phyloP scores from a whole-genome alignment of 92 coral and sea anemone species.

The Nematostella vectensis region DNA sequence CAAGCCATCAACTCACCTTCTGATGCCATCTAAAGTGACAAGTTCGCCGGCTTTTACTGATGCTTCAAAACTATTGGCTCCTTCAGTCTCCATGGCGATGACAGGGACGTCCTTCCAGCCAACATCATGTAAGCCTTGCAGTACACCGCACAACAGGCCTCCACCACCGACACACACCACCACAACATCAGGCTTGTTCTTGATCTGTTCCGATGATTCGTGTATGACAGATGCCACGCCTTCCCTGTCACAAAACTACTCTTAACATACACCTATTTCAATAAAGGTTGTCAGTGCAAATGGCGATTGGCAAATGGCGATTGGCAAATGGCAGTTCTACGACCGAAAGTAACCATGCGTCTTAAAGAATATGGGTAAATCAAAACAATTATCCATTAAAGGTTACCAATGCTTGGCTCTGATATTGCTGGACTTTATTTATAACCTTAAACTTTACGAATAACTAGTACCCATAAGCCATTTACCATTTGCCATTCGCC shows the following conservation, averaged over 20 bases:
- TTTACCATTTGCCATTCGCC: too few relatives aligned
- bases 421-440: too few relatives aligned
- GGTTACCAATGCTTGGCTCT: too few relatives aligned
- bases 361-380: too few relatives aligned
- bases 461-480: too few relatives aligned
- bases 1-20: conserved; percentile 65
- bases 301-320: too few relatives aligned
- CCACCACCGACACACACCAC: conserved; percentile 92
- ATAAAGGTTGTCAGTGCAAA: too few relatives aligned
- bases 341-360: too few relatives aligned
- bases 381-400: too few relatives aligned
- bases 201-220: conserved; percentile 64
- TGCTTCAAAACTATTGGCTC: conserved; percentile 75
- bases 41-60: conserved; percentile 62
- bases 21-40: conserved; percentile 62
- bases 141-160: conserved; percentile 74
- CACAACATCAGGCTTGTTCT: conserved; percentile 64
- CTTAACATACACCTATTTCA: too few relatives aligned
- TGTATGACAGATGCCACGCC: conserved; percentile 74
- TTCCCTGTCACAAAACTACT: conserved; percentile 47
- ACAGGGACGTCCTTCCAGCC: conserved; percentile 95
- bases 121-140: conserved; percentile 82
- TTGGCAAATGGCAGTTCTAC: too few relatives aligned
- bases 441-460: too few relatives aligned
- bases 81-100: conserved; percentile 96